Base-by-base conservation (phyloP, 64 coral and sea anemone genomes). In the Stylophora pistillata region DNA sequence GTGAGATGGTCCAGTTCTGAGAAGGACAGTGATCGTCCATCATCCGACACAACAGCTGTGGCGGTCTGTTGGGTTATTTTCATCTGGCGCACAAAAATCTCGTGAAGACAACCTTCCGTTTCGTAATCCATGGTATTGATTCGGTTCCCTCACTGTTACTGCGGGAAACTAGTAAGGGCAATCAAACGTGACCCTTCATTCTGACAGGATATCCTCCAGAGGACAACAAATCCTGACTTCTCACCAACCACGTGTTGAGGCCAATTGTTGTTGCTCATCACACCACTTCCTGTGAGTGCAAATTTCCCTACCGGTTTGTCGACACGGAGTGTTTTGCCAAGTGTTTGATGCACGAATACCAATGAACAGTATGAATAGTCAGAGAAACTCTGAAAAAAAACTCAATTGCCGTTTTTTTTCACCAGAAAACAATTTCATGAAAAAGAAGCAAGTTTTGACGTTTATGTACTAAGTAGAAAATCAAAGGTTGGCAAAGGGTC, bases 61-160 rank as follows among this genome's bases (percentile, higher is more conserved):
- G 70, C 70, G n/a, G 92, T 77, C 61, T 87, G 95, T 33, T 18
- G 41, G 30, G 91, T 87, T 76, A 90, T 87, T 23, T 77, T 68
- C 56, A 92, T 92, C 79, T 97, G 95, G 76, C 86, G 71, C 18
- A 87, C 63, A 52, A 97, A 97, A 53, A 97, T 93, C 57, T 97
- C 91, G 65, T 93, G 95, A 82, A 97, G 95, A 72, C 88, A 93
- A 69, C 83, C 91, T 66, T 90, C 59, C 26, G 59, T 87, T 83
- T 97, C 88, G 79, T 97, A 93, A 28, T 93, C 87, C 95, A 97
- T 97, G 53, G 55, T 90, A 18, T 61, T 4, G 6, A 17, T 53
- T 12, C 21, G 23, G 14, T 27, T 31, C n/a, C 11, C 13, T 26
- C 26, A 84, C 25, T 47, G n/a, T 20, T 41, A 68, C 80, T 13